Evolutionary conservation across 2,113 vertebrate genomes (phyloP).

Genomic region (Astatotilapia flaviijosephi): DNA sequence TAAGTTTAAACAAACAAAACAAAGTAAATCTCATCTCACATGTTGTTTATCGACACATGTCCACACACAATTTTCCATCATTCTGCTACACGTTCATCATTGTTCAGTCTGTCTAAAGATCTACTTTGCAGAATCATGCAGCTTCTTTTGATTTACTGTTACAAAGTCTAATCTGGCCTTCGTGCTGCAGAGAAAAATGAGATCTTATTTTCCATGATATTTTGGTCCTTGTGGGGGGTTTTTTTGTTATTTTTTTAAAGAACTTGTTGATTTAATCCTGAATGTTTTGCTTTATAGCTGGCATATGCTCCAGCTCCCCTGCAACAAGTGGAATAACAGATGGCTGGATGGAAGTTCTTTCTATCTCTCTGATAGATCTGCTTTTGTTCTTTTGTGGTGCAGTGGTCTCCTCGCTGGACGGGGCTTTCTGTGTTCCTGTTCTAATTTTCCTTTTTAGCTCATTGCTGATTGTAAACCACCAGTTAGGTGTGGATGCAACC

Average conservation of each 20-base stretch:
- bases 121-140: background rate
- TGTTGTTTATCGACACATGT: background rate
- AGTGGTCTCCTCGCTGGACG: background rate
- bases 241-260: background rate
- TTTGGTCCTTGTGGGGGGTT: fast-evolving
- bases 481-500: background rate
- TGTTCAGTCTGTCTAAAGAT: background rate
- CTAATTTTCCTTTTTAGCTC: background rate
- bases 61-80: background rate
- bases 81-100: background rate
- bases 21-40: background rate
- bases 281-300: background rate
- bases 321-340: background rate
- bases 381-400: background rate
- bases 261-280: background rate
- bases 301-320: background rate
- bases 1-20: background rate
- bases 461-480: background rate
- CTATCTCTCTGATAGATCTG: background rate
- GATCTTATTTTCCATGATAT: background rate
- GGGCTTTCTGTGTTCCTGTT: background rate
- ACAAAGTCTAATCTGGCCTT: background rate
- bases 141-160: background rate
- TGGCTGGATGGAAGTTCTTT: background rate
- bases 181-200: background rate